Evolutionary conservation across 2,888 invertebrate species (phyloP).

Genomic region (Sarcophaga rosellei): DNA sequence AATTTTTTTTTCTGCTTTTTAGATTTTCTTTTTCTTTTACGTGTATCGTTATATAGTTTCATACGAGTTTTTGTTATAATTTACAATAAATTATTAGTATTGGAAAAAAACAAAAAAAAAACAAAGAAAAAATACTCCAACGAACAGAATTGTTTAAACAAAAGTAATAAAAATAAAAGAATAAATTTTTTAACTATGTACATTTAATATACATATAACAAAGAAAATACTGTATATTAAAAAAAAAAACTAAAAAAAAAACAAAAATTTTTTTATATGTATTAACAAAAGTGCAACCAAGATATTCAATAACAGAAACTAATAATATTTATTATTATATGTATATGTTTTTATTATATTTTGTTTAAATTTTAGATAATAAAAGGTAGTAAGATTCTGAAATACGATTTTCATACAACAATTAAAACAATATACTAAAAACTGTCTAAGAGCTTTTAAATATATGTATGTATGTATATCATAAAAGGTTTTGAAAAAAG

Average conservation of each 20-base stretch:
- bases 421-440: too few relatives aligned
- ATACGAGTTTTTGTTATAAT: conserved; percentile 27
- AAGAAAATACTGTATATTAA: conserved; percentile 34
- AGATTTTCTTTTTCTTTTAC: conserved; percentile 16
- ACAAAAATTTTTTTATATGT: background rate
- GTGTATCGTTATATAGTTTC: conserved; percentile 35
- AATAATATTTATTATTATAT: too few relatives aligned
- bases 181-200: conserved; percentile 48
- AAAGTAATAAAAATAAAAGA: conserved; percentile 26
- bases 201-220: conserved; percentile 67
- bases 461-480: too few relatives aligned
- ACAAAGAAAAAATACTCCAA: background rate
- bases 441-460: too few relatives aligned
- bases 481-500: too few relatives aligned
- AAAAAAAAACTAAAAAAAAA: background rate
- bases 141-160: background rate
- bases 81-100: conserved; percentile 9
- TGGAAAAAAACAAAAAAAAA: conserved; percentile 15
- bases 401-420: too few relatives aligned
- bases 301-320: background rate
- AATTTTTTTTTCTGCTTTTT: conserved; percentile 32
- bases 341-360: too few relatives aligned
- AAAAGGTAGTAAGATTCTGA: too few relatives aligned
- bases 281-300: background rate
- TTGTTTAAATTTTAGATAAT: too few relatives aligned